Base-by-base conservation (phyloP, 2,888 invertebrate genomes). In the Caenorhabditis sp. region DNA sequence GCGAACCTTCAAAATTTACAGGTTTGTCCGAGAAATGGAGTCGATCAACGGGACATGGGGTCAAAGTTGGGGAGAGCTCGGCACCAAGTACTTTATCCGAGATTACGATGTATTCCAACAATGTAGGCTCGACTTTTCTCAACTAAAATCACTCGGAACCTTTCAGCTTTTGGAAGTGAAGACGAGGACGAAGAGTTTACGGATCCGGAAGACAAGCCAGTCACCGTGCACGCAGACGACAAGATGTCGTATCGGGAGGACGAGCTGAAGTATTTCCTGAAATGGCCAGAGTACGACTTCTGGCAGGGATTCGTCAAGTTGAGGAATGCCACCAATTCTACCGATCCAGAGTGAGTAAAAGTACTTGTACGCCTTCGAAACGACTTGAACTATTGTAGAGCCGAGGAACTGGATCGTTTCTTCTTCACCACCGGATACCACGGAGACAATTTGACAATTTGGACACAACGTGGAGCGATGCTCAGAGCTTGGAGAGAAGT, bases 401-500 rank as follows among this genome's bases (percentile, higher is more conserved):
- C 78, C 20, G 52, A 82, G 22, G 79, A 72, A n/a, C 74, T 88
- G 24, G 85, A 88, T 39, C 74, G 79, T 13, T 88, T 88, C 80
- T 87, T 88, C 78, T 85, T 88, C 76, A 87, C 86, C 11, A 83
- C 86, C n/a, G 87, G 85, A 6, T 88, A 84, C 61, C 86, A 88
- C 48, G 88, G 88, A 17, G 77, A 85, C 24, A 58, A 85, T 27
- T 53, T 88, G 56, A 77, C 82, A 2, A 73, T 85, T 24, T 88
- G 87, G 87, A 82, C 77, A 7, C 82, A 83, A 46, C 72, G 88
- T 20, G 87, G 86, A 59, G 70, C 76, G 2, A 81, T 86, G 80
- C 65, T 88, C 46, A 66, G 82, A 15, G 61, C 76, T 20, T 87
- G 87, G 87, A 75, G 88, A 65, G 37, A 61, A 5, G 81, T 86